Conservation (phyloP, 2,888 invertebrate genomes). For the Clitarchus hookeri region DNA sequence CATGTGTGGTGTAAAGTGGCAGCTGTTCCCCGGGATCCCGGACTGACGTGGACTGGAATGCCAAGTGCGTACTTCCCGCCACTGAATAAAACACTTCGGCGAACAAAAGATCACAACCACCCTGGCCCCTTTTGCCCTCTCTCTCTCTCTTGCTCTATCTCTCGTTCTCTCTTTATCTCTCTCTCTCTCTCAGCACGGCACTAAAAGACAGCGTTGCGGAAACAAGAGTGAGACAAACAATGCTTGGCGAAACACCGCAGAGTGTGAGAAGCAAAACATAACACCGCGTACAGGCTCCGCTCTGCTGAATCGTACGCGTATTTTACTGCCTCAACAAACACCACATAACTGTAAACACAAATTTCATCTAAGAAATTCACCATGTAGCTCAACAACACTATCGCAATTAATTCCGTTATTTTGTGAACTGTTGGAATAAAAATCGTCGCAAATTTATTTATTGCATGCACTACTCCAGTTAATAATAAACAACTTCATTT, state of each 20-base stretch:
- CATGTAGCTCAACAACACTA: too few relatives aligned
- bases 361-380: too few relatives aligned
- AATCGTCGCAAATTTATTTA: too few relatives aligned
- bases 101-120: not conserved
- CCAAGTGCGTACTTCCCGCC: not conserved
- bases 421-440: too few relatives aligned
- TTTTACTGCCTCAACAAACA: too few relatives aligned
- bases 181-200: not conserved
- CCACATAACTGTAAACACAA: too few relatives aligned
- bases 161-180: too few relatives aligned
- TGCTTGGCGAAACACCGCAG: not conserved
- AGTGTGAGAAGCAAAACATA: not conserved
- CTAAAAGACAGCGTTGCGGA: not conserved
- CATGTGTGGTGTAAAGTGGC: not conserved
- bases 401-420: too few relatives aligned
- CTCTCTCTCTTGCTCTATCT: not conserved
- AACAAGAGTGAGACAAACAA: not conserved
- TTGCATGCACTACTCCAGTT: too few relatives aligned
- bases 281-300: too few relatives aligned
- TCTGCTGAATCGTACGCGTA: too few relatives aligned
- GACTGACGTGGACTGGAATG: not conserved
- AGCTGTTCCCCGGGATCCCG: not conserved
- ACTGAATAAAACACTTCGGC: constrained; percentile 9
- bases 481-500: too few relatives aligned
- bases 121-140: not conserved